Percentiles rank a stretch among this genome's conserved stretches.
These are phyloP conservation scores for Apistogramma diplotaenia DNA, from an alignment of 2,113 vertebrate genomes.

Conservation along the genomic window DNA sequence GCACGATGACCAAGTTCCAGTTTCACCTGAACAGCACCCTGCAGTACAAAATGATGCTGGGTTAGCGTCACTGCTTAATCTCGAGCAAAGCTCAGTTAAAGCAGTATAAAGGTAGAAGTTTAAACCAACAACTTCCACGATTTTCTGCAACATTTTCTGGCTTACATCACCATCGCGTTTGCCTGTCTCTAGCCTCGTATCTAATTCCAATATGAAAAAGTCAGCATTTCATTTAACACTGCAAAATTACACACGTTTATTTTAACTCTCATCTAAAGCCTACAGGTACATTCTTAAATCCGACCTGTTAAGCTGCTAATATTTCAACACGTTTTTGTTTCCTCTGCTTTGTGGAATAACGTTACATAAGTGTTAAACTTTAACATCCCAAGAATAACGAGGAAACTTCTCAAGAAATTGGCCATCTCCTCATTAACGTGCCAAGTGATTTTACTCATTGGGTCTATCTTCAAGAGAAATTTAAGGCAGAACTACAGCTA, in stretches of 20 bases:
- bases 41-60: background rate
- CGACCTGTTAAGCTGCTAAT: background rate
- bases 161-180: background rate
- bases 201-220: background rate
- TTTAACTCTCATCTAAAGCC: fast-evolving
- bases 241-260: background rate
- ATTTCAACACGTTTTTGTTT: background rate
- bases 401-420: slow-evolving; percentile 13
- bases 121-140: background rate
- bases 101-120: background rate
- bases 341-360: background rate
- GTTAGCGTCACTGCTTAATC: background rate
- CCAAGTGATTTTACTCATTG: background rate
- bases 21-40: slow-evolving; percentile 99
- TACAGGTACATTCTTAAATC: background rate
- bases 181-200: background rate
- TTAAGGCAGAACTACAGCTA: background rate
- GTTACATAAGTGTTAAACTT: background rate
- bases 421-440: background rate
- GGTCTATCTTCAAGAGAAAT: background rate
- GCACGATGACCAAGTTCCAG: slow-evolving; percentile 97
- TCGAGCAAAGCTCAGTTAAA: background rate
- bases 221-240: background rate
- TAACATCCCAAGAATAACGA: background rate
- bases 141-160: background rate